These are phyloP conservation scores for Sinonovacula constricta DNA, from an alignment of 1,140 invertebrate genomes.

Conservation along the genomic window DNA sequence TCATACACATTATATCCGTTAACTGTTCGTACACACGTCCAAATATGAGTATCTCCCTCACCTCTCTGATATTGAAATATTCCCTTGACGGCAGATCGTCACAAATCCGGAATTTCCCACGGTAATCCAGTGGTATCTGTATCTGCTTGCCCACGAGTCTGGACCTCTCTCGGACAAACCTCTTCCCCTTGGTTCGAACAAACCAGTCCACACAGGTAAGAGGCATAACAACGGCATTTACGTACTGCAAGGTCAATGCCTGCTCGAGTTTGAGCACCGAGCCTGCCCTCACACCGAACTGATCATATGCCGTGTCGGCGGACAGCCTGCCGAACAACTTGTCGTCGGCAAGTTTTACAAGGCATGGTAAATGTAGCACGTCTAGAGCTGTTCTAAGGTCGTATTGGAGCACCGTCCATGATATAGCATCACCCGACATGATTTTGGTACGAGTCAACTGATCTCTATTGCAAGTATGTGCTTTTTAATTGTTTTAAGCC, in stretches of 20 bases:
- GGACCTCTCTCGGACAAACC: conserved; percentile 21
- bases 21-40: too few relatives aligned
- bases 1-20: too few relatives aligned
- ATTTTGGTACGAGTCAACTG: too few relatives aligned
- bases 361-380: conserved; percentile 23
- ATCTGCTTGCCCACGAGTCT: conserved; percentile 18
- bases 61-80: conserved; percentile 32
- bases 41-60: not conserved
- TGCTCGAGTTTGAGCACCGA: conserved; percentile 22
- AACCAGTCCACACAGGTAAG: conserved; percentile 19
- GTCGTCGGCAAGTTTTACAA: conserved; percentile 20
- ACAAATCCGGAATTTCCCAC: conserved; percentile 3
- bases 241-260: conserved; percentile 9
- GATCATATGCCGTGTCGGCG: not conserved
- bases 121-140: conserved; percentile 28
- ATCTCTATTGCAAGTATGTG: too few relatives aligned
- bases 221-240: conserved; percentile 19
- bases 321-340: not conserved
- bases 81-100: conserved; percentile 2
- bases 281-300: not conserved
- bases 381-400: conserved; percentile 46
- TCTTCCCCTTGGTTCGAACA: conserved; percentile 15
- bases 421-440: not conserved
- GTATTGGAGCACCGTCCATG: conserved; percentile 28
- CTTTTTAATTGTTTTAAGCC: too few relatives aligned